Base-by-base conservation (phyloP, 2,888 invertebrate species). In the Drosophila leonis region DNA sequence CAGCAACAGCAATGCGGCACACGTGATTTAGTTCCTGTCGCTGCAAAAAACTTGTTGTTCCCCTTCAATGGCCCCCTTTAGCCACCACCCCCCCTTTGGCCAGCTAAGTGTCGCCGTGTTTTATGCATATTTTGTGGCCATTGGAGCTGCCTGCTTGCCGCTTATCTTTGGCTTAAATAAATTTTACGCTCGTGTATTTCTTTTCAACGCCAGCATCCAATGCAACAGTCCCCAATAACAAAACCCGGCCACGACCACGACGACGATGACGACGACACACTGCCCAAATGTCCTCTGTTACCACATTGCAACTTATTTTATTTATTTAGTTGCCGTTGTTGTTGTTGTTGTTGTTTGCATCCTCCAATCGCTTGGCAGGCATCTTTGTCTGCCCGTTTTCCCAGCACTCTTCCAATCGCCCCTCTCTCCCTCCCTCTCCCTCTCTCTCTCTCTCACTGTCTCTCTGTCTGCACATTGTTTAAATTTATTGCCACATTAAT, bases 1-100 rank as follows among this genome's bases (percentile, higher is more conserved):
- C 66, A 42, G 52, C 79, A 70, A 49, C 65, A 65, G 65, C 72
- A 77, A 55, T 75, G 66, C 65, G 49, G 68, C 82, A 81, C 81
- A 81, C 81, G 86, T 87, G 86, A 87, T 87, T 87, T 90, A 87
- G 86, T 87, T 87, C 86, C 87, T 90, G 90, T 90, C 90, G 81
- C 69, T 89, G 88, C 71, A 69, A 68, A 61, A 90, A 89, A 85
- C 85, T 89, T 80, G 90, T 85, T 85, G 88, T 79, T 77, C 57
- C 48, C 42, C 54, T 42, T n/a, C 48, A 15, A 13, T 46, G 18
- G 27, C 31, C 18, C 9, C n/a, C 24, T 35, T 5, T n/a, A 18
- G 8, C 7, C 9, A 4, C n/a, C 27, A 5, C 52, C 24, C 24
- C 7, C 27, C 24, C 12, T 24, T n/a, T 48, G 7, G 46, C 37